Evolutionary conservation across 1,140 invertebrate genomes (phyloP).

Genomic region (Lineus longissimus): DNA sequence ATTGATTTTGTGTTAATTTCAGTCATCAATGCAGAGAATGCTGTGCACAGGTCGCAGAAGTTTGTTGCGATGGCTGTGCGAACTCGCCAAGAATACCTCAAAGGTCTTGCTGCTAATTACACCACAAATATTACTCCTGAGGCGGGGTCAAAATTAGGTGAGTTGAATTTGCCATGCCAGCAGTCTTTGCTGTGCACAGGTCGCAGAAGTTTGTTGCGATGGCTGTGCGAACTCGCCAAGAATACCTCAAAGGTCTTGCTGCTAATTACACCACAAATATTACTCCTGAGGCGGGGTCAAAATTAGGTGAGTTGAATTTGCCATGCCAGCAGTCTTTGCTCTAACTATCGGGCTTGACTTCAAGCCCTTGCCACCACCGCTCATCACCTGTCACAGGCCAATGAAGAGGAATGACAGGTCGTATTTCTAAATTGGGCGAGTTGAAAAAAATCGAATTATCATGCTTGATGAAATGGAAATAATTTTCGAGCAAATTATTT

Average conservation of each 20-base stretch:
- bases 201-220: constrained; percentile 96
- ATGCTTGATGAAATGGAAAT: no score
- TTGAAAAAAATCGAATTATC: no score
- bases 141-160: constrained; percentile 80
- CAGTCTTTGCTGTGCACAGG: constrained; percentile 72
- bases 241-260: constrained; percentile 87
- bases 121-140: constrained; percentile 76
- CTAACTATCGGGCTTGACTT: no score
- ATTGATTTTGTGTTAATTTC: constrained; percentile 9
- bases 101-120: constrained; percentile 81
- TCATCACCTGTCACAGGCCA: no score
- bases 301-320: constrained; percentile 68
- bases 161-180: constrained; percentile 53
- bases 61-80: constrained; percentile 95
- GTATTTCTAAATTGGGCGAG: no score
- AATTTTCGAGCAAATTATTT: no score
- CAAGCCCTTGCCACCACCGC: no score
- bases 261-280: constrained; percentile 79
- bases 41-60: constrained; percentile 91
- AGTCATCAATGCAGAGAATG: constrained; percentile 97
- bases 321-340: neutral
- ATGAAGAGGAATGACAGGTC: no score
- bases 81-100: constrained; percentile 92
- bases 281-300: constrained; percentile 74
- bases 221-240: constrained; percentile 91